phyloP scores from a whole-genome alignment of 1,140 invertebrate species.

The Eueides isabella region DNA sequence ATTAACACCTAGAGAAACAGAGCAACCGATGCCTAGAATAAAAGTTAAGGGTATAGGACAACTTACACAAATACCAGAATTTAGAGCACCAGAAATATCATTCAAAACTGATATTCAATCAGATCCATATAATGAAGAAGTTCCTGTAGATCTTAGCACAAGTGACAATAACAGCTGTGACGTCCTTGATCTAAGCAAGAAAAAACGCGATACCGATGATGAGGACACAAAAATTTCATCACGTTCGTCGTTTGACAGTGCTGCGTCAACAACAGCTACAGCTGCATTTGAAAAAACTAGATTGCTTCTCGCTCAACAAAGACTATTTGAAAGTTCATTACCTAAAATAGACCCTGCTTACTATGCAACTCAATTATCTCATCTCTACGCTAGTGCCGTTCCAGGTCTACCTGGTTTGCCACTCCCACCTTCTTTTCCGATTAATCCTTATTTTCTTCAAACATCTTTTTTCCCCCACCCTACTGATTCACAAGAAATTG shows the following conservation, averaged over 20 bases:
- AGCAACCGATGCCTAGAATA: conserved; percentile 79
- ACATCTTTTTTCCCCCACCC: conserved; percentile 83
- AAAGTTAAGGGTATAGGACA: conserved; percentile 85
- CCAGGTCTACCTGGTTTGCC: conserved; percentile 76
- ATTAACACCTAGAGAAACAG: conserved; percentile 58
- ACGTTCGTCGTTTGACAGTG: conserved; percentile 71
- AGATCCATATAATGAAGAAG: conserved; percentile 79
- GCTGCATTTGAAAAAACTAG: conserved; percentile 79
- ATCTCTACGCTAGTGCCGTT: conserved; percentile 81
- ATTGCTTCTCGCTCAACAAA: conserved; percentile 83
- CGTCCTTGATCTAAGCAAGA: conserved; percentile 94
- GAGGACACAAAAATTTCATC: conserved; percentile 67
- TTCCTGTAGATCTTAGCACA: conserved; percentile 89
- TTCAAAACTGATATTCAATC: conserved; percentile 61
- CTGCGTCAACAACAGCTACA: conserved; percentile 51
- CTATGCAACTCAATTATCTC: conserved; percentile 82
- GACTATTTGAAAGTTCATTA: conserved; percentile 83
- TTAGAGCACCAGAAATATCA: conserved; percentile 68
- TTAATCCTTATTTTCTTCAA: conserved; percentile 83
- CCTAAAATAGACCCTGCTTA: conserved; percentile 83
- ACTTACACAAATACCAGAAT: conserved; percentile 82
- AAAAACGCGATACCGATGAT: conserved; percentile 82
- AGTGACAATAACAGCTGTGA: conserved; percentile 82
- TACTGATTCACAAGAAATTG: conserved; percentile 83
- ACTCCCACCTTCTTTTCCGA: conserved; percentile 82